Percentiles rank a stretch among this genome's conserved stretches.
Conservation (phyloP, 2,113 vertebrate genomes). For the Empidonax traillii region DNA sequence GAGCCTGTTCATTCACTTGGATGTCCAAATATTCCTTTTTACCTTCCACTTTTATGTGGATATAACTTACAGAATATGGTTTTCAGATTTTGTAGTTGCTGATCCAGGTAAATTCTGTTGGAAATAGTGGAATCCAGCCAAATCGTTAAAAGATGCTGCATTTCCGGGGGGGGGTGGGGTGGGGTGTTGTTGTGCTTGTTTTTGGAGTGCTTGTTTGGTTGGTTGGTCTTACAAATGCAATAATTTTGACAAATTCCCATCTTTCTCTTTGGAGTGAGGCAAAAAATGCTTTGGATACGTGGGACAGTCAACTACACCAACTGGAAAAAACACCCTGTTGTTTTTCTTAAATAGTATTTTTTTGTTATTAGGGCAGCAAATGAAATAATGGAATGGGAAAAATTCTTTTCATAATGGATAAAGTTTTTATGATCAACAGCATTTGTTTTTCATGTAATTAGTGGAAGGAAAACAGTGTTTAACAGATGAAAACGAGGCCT, state of each 20-base stretch:
- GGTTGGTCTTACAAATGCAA: not conserved
- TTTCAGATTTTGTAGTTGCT: not conserved
- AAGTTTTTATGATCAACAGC: not conserved
- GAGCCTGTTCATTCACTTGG: not conserved
- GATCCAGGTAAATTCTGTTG: not conserved
- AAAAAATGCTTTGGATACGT: not conserved
- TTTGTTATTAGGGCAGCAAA: not conserved
- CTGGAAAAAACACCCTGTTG: not conserved
- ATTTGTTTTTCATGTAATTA: not conserved
- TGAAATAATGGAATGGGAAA: not conserved
- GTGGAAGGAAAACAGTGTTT: not conserved
- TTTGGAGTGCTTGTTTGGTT: not conserved
- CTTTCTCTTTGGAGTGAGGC: not conserved
- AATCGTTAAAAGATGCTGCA: not conserved
- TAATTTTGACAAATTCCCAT: not conserved
- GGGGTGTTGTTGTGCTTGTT: not conserved
- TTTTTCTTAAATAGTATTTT: not conserved
- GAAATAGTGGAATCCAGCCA: not conserved
- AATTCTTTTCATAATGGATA: not conserved
- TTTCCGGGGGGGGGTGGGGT: not conserved
- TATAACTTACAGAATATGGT: not conserved
- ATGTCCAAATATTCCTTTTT: not conserved
- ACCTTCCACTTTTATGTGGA: not conserved
- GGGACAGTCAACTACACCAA: not conserved
- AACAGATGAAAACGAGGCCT: not conserved